A percentile compares a stretch with the other conserved stretches of the same genome.
phyloP scores from a whole-genome alignment of 2,888 invertebrate species.

The Orthosia incerta region DNA sequence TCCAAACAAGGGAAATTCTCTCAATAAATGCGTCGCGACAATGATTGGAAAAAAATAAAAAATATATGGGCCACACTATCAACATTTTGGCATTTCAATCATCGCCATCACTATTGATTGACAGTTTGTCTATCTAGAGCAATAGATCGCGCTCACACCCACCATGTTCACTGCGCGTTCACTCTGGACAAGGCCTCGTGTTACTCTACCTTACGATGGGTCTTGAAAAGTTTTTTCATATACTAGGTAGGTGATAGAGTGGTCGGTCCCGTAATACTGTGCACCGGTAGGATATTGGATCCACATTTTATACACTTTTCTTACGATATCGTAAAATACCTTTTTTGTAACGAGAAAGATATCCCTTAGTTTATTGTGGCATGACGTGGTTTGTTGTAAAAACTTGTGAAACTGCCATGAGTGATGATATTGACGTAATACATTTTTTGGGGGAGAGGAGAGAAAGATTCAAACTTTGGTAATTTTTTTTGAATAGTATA shows the following conservation, averaged over 20 bases:
- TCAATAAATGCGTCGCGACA: too few species aligned
- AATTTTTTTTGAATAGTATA: too few species aligned
- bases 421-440: slow-evolving; percentile 8
- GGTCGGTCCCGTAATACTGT: slow-evolving; percentile 20
- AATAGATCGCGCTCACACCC: background rate
- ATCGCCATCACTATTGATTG: too few species aligned
- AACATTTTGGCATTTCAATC: too few species aligned
- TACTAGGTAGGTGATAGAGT: slow-evolving; percentile 1
- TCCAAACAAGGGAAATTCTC: too few species aligned
- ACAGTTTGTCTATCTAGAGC: background rate
- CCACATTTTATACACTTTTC: slow-evolving; percentile 50
- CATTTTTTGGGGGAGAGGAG: background rate
- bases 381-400: slow-evolving; percentile 55
- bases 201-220: background rate
- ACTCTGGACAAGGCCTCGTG: background rate
- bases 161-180: too few species aligned
- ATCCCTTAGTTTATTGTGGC: slow-evolving; percentile 60
- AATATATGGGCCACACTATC: too few species aligned
- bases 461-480: too few species aligned
- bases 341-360: slow-evolving; percentile 62
- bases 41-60: too few species aligned
- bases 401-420: slow-evolving; percentile 29
- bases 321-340: slow-evolving; percentile 50
- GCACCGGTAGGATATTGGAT: slow-evolving; percentile 43
- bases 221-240: slow-evolving; percentile 17